Conservation (phyloP, 2,113 vertebrate species). For the Elaphurus davidianus region DNA sequence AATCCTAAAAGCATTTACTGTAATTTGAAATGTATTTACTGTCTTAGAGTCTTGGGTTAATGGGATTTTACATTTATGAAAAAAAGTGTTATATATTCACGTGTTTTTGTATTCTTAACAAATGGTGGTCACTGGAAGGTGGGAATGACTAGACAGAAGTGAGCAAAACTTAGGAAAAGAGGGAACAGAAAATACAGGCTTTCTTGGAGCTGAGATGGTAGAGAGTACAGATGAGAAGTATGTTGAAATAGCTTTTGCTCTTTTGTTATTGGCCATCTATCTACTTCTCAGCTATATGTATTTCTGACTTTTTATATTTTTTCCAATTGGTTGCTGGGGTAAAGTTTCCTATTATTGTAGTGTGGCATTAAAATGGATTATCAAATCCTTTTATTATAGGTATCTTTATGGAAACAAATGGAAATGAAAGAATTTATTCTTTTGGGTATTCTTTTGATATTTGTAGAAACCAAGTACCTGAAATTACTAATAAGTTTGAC, state of each 20-base stretch:
- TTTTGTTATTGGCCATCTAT: neutral
- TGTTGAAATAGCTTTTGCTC: neutral
- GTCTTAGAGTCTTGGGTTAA: neutral
- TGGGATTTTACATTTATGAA: neutral
- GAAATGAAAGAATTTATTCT: neutral
- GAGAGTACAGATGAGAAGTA: neutral
- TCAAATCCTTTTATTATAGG: neutral
- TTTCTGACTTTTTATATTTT: conserved; percentile 34
- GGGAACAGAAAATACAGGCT: neutral
- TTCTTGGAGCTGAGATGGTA: neutral
- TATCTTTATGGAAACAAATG: neutral
- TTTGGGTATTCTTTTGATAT: neutral
- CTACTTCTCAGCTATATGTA: neutral
- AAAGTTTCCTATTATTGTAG: neutral
- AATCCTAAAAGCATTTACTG: neutral
- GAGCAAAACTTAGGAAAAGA: neutral
- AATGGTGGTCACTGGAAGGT: neutral
- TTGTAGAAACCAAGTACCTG: neutral
- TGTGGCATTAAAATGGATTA: conserved; percentile 2
- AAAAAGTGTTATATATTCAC: neutral
- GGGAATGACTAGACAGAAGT: neutral
- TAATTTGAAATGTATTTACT: neutral
- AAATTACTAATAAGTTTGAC: neutral
- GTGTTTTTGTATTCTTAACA: neutral
- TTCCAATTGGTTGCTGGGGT: neutral